Conservation (phyloP, 2,797 vertebrate genomes). For the Sebastes goodei region DNA sequence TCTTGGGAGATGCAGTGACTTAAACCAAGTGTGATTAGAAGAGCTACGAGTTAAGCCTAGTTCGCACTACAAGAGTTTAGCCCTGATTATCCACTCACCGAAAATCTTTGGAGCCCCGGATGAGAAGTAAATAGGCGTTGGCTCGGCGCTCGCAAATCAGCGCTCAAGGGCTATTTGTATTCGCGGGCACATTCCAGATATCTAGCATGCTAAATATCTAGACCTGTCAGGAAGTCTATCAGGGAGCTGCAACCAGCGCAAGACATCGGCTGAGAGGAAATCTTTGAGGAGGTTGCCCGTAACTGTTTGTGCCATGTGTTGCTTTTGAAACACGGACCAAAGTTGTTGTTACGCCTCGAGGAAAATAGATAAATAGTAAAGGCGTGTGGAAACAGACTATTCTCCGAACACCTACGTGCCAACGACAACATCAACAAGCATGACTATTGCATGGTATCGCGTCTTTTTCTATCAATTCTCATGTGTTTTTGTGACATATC, state of each 20-base stretch:
- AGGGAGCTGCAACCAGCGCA: not conserved
- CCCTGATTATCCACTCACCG: not conserved
- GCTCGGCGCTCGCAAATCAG: not conserved
- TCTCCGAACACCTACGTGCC: no score
- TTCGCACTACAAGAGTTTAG: not conserved
- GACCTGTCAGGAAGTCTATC: not conserved
- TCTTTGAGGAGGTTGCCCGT: not conserved
- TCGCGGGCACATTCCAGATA: not conserved
- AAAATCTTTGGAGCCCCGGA: not conserved
- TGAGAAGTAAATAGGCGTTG: not conserved
- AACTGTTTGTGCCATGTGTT: not conserved
- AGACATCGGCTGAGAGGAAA: not conserved
- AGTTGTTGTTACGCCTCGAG: not conserved
- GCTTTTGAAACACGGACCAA: not conserved
- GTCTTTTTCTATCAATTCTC: no score
- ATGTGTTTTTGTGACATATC: no score
- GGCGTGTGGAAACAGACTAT: no score
- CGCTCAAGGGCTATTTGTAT: no score
- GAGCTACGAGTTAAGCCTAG: not conserved
- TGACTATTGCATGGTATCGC: no score
- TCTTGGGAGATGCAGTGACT: not conserved
- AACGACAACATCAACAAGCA: no score
- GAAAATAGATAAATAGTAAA: no score
- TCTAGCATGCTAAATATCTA: not conserved
- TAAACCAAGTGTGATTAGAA: not conserved